Conservation (phyloP, 2,797 vertebrate genomes). For the Chelmon rostratus region DNA sequence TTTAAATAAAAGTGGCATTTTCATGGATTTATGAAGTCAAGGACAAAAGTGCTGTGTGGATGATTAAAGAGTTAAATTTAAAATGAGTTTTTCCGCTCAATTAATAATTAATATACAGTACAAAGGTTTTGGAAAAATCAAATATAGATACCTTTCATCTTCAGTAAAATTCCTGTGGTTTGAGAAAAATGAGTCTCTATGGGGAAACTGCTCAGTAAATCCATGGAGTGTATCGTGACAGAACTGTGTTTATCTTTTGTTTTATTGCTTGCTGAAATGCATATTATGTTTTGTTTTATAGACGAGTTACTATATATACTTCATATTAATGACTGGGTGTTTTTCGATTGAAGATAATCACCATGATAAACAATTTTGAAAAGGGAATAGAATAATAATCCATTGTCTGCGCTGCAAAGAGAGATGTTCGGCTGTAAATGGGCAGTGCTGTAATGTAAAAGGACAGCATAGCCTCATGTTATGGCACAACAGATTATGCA, state of each 20-base stretch:
- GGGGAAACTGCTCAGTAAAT: constrained; percentile 27
- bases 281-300: constrained; percentile 39
- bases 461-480: neutral
- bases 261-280: constrained; percentile 25
- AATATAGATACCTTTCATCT: constrained; percentile 72
- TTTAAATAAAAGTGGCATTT: constrained; percentile 53
- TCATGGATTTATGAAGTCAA: constrained; percentile 47
- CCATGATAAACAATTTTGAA: neutral
- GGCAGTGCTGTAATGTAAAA: neutral
- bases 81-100: constrained; percentile 39
- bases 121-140: constrained; percentile 62
- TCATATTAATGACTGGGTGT: neutral
- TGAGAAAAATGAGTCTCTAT: constrained; percentile 28
- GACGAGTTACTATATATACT: constrained; percentile 45
- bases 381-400: neutral
- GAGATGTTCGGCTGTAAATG: neutral
- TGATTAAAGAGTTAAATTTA: constrained; percentile 51
- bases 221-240: constrained; percentile 24
- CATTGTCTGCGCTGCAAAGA: neutral
- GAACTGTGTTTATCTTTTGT: constrained; percentile 33
- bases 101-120: constrained; percentile 55
- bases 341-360: neutral
- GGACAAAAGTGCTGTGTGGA: constrained; percentile 11
- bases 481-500: neutral
- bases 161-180: constrained; percentile 32